Base-by-base conservation (phyloP, 2,888 invertebrate species). In the Yponomeuta malinellus region DNA sequence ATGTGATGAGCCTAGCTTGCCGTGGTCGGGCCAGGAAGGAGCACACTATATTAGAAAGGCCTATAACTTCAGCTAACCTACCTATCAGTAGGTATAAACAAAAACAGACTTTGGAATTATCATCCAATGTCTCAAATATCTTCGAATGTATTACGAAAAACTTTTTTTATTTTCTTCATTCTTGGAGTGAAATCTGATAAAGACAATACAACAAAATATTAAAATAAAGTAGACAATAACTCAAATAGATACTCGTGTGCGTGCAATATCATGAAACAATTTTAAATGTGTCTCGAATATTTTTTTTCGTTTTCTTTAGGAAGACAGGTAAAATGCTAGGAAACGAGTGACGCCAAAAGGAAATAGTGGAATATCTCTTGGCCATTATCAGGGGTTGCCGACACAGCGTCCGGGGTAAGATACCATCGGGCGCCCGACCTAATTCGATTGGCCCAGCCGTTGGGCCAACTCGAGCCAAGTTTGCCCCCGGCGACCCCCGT, bases 351-450 rank as follows among this genome's bases (percentile, higher is more conserved):
- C 68, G 23, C 23, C 43, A 43, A 10, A 48, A 68, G 68, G 68
- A 48, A 69, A 52, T 69, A 69, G 29, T 59, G 52, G 52, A 68
- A 31, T 68, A 69, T 69, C 59, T 59, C 37, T 52, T 4, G 15
- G 52, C 23, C 63, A 63, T 70, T 70, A 70, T 70, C 70, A 43
- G 63, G 10, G 33, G 37, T n/a, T n/a, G 37, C 33, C 23, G 48
- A 59, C 83, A 84, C 84, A 83, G 78, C 77, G 74, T 59, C 70
- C 70, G 64, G 70, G 64, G 64, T 73, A 76, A 82, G 88, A 90
- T 89, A 86, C 76, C 80, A 90, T 89, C 89, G 83, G 77, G 78
- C 79, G 78, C 82, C 85, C 86, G 86, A 86, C 88, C 87, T 89
- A 87, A 90, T 89, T 89, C 86, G 86, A 59, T 59, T 59, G 43